phyloP scores from a whole-genome alignment of 2,113 vertebrate genomes.

The Neodon shergylaensis region DNA sequence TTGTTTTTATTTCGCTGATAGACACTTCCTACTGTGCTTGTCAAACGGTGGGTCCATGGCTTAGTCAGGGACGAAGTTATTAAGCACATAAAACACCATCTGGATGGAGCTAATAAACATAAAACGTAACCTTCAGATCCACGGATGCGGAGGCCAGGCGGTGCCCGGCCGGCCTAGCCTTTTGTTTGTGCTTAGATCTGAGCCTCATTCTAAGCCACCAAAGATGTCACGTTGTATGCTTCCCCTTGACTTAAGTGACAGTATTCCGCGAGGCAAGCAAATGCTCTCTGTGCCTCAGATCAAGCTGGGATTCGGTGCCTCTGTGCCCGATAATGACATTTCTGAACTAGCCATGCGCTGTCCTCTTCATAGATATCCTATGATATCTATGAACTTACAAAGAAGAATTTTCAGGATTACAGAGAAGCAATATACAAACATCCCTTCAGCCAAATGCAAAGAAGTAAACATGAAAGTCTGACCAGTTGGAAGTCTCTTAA shows the following conservation, averaged over 20 bases:
- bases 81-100: conserved; percentile 92
- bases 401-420: background rate
- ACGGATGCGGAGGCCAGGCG: conserved; percentile 86
- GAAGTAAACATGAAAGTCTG: background rate
- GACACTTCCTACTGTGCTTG: conserved; percentile 87
- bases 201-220: conserved; percentile 65
- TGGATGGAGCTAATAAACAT: conserved; percentile 92
- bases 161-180: conserved; percentile 86
- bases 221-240: conserved; percentile 54
- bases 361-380: conserved; percentile 47
- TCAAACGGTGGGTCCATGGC: conserved; percentile 90
- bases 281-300: background rate
- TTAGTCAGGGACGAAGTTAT: conserved; percentile 93
- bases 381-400: background rate
- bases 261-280: background rate
- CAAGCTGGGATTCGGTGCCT: background rate
- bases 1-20: conserved; percentile 86
- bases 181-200: conserved; percentile 83
- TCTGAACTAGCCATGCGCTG: background rate
- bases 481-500: background rate
- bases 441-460: background rate
- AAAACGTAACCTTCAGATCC: conserved; percentile 91
- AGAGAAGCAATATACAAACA: background rate
- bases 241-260: conserved; percentile 39
- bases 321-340: background rate